Conservation (phyloP, 2,888 invertebrate genomes). For the Scrobipalpa costella region DNA sequence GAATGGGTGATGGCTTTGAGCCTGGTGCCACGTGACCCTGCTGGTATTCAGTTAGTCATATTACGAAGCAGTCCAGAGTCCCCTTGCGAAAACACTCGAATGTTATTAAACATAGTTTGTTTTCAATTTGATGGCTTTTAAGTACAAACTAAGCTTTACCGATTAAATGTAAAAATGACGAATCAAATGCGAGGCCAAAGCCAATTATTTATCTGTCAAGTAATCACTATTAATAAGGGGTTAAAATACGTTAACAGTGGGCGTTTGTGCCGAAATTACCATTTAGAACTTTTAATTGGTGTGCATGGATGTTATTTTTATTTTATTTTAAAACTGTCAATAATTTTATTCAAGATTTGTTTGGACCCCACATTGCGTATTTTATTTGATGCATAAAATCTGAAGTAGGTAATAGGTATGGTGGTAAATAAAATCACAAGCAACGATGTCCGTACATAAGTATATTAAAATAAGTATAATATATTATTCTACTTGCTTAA, state of each 20-base stretch:
- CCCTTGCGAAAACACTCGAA: slow-evolving; percentile 17
- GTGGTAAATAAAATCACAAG: too few species aligned
- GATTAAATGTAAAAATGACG: not conserved
- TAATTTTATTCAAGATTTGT: not conserved
- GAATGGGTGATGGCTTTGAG: not conserved
- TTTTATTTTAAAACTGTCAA: not conserved
- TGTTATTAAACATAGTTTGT: slow-evolving; percentile 18
- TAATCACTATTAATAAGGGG: slow-evolving; percentile 12
- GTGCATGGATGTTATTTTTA: not conserved
- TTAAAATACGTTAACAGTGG: slow-evolving; percentile 7
- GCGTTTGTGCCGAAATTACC: slow-evolving; percentile 4
- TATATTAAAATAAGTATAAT: too few species aligned
- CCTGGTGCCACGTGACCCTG: slow-evolving; percentile 15
- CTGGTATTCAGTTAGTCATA: slow-evolving; percentile 24
- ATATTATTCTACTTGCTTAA: too few species aligned
- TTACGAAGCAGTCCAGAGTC: slow-evolving; percentile 13
- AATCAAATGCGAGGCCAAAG: slow-evolving; percentile 11
- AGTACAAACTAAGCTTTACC: not conserved
- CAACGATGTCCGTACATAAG: too few species aligned
- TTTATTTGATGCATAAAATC: not conserved
- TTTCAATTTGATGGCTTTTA: slow-evolving; percentile 11
- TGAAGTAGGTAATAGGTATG: not conserved
- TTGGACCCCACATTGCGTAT: not conserved
- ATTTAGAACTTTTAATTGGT: not conserved
- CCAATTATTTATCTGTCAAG: not conserved